Percentiles rank a stretch among this genome's conserved stretches.
phyloP scores from a whole-genome alignment of 1,140 invertebrate genomes.

The Eumaeus atala region DNA sequence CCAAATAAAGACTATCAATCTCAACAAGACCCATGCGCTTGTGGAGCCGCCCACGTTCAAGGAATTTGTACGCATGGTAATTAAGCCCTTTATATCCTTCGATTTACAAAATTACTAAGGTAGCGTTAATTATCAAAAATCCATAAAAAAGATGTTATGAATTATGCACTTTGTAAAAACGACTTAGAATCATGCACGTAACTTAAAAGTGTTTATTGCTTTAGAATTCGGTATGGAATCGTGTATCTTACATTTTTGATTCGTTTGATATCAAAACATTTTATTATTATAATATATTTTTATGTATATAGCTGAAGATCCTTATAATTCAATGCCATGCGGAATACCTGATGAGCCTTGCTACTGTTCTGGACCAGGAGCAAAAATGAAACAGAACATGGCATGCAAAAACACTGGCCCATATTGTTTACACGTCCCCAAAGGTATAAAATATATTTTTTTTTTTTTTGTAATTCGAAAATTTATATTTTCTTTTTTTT shows the following conservation, averaged over 20 bases:
- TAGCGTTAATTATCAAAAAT: too few relatives aligned
- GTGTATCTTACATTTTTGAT: too few relatives aligned
- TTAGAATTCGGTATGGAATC: too few relatives aligned
- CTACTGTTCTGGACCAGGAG: conserved; percentile 55
- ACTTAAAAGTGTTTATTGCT: too few relatives aligned
- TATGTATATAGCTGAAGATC: conserved; percentile 39
- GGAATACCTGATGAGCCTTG: conserved; percentile 56
- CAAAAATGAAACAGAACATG: conserved; percentile 38
- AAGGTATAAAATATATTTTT: conserved; percentile 42
- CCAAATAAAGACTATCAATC: conserved; percentile 46
- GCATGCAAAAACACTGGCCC: conserved; percentile 55
- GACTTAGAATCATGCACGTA: too few relatives aligned
- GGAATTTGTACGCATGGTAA: conserved; percentile 44
- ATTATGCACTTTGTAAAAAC: too few relatives aligned
- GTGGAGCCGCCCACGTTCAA: conserved; percentile 35
- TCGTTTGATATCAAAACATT: too few relatives aligned
- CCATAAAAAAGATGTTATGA: too few relatives aligned
- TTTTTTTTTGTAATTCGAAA: neutral
- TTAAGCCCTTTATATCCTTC: too few relatives aligned
- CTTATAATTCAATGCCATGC: conserved; percentile 56
- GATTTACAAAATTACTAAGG: too few relatives aligned
- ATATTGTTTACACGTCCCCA: conserved; percentile 63
- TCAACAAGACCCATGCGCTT: conserved; percentile 48
- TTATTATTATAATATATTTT: neutral
- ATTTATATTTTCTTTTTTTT: too few relatives aligned